phyloP scores from a whole-genome alignment of 2,888 invertebrate species.

The Harmothoe impar region DNA sequence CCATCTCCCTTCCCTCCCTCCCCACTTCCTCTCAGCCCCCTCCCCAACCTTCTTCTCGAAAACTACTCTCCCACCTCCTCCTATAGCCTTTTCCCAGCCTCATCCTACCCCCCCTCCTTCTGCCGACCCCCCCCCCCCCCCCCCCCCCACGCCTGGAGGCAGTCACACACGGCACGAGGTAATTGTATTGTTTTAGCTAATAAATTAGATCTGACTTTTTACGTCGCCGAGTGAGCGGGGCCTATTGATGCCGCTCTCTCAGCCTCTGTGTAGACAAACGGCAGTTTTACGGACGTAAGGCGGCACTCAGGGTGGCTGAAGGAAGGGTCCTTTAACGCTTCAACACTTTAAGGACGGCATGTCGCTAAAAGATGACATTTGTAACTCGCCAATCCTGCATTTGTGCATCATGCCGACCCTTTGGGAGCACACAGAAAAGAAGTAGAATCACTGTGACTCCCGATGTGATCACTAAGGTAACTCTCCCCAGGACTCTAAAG shows the following conservation, averaged over 20 bases:
- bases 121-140: neutral
- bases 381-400: too few species aligned
- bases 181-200: constrained; percentile 45
- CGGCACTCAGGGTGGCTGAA: too few species aligned
- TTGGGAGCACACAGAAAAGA: too few species aligned
- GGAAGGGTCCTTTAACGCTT: too few species aligned
- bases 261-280: neutral
- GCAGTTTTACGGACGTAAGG: too few species aligned
- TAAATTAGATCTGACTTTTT: constrained; percentile 32
- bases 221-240: neutral
- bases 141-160: neutral
- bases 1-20: too few species aligned
- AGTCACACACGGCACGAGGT: neutral
- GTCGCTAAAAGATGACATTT: too few species aligned
- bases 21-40: neutral
- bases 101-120: neutral
- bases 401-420: too few species aligned
- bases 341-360: too few species aligned
- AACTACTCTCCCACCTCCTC: neutral
- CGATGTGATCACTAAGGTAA: too few species aligned
- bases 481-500: too few species aligned
- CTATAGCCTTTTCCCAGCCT: neutral
- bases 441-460: too few species aligned
- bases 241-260: neutral
- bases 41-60: neutral